Evolutionary conservation across 2,113 vertebrate species (phyloP).

Genomic region (Cavia porcellus): DNA sequence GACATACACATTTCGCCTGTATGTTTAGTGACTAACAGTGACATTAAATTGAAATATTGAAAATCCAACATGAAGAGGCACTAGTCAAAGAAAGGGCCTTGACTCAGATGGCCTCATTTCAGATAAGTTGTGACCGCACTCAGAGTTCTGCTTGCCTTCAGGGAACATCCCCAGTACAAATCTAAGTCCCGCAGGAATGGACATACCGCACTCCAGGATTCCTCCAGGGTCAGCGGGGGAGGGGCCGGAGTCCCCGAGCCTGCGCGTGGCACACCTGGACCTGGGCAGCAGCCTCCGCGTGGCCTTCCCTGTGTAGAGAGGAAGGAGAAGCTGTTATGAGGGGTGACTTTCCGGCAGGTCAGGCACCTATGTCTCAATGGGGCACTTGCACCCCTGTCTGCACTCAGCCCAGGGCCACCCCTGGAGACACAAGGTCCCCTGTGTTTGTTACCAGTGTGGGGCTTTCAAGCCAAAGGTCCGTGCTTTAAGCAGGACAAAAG

Average conservation of each 20-base stretch:
- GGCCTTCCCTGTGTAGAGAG: conserved; percentile 46
- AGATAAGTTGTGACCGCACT: accelerated
- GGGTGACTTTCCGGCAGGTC: accelerated
- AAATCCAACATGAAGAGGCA: background rate
- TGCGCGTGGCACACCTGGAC: background rate
- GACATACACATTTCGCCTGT: background rate
- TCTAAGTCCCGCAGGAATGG: accelerated
- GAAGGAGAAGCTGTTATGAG: background rate
- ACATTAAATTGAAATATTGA: background rate
- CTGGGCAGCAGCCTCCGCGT: background rate
- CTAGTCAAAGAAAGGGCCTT: background rate
- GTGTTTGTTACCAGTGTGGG: background rate
- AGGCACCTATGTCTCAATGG: accelerated
- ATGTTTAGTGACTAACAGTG: background rate
- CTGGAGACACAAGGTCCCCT: accelerated
- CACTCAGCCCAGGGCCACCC: background rate
- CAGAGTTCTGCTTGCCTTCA: no score
- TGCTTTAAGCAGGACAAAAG: background rate
- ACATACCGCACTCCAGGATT: conserved; percentile 35
- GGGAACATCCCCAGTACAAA: accelerated
- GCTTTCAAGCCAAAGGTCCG: background rate
- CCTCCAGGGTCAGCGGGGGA: background rate
- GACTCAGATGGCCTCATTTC: background rate
- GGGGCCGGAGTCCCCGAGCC: background rate
- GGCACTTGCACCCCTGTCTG: accelerated